Base-by-base conservation (phyloP, 2,113 vertebrate species). In the Parus major region DNA sequence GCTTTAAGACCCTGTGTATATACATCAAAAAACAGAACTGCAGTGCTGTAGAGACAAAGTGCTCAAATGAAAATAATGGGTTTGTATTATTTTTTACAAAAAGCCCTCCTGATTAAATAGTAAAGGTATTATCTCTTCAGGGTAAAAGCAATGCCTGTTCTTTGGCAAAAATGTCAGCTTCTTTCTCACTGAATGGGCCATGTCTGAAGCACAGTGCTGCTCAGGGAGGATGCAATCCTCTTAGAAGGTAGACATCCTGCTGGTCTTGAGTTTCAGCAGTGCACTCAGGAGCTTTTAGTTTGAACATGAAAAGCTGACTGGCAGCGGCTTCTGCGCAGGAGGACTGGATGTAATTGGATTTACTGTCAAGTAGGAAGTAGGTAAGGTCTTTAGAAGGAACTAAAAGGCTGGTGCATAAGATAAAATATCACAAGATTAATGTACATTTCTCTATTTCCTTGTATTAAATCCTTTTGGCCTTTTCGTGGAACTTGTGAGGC, bases 271-370 rank as follows among this genome's bases (percentile, higher is more conserved):
- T 73, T 94, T 96, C 88, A 94, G 50, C 82, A 70, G 35, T 0
- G 0, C 13, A 5, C 56, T 87, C 2, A 2, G 46, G 22, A 80
- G 78, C 93, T 90, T 85, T 80, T 80, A 27, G 33, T 82, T 86
- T 81, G 35, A 78, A 36, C 22, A 18, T 65, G n/a, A 66, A 86
- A 90, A 88, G 79, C 46, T 78, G 44, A 44, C 42, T 77, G 71
- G 78, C 73, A 77, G 66, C 0, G 0, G 22, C 84, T 76, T 89
- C 75, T 87, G 69, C 0, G 0, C 65, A 70, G 82, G 49, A 82
- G 59, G 31, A 91, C 55, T 3, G 5, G 42, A 19, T 35, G 7
- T 93, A 96, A 90, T 73, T 93, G 79, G 79, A 90, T 96, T 93
- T 94, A 46, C 56, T 90, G 4, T 66, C 31, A 44, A 90, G 64